Conservation (phyloP, 2,113 vertebrate species). For the Neolamprologus devosi region DNA sequence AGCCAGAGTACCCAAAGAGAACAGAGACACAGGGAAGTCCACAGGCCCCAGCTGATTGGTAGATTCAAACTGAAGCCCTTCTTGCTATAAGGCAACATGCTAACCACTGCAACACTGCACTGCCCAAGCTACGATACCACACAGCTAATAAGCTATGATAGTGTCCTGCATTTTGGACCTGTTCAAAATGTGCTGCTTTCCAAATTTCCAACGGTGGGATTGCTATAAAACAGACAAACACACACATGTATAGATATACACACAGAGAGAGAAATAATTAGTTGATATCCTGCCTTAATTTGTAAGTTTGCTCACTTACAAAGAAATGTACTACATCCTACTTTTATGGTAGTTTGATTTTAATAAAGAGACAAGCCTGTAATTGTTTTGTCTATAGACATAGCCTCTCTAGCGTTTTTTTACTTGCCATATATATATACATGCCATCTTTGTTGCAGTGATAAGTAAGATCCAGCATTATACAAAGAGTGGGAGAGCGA, state of each 20-base stretch:
- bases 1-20: neutral
- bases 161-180: neutral
- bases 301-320: neutral
- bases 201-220: neutral
- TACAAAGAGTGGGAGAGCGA: conserved; percentile 2
- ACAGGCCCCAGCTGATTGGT: neutral
- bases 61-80: neutral
- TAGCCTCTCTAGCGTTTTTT: neutral
- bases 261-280: fast-evolving
- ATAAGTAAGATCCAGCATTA: conserved; percentile 34
- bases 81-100: neutral
- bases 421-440: neutral
- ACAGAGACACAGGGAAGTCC: neutral
- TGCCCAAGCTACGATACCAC: neutral
- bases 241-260: neutral
- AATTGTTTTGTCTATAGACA: neutral
- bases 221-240: neutral
- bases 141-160: neutral
- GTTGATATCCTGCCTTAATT: neutral
- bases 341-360: neutral
- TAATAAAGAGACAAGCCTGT: neutral
- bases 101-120: neutral
- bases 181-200: neutral
- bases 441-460: conserved; percentile 39
- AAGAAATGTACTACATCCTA: neutral